phyloP scores from a whole-genome alignment of 2,797 vertebrate genomes.

The Oryzias dopingdopingensis region DNA sequence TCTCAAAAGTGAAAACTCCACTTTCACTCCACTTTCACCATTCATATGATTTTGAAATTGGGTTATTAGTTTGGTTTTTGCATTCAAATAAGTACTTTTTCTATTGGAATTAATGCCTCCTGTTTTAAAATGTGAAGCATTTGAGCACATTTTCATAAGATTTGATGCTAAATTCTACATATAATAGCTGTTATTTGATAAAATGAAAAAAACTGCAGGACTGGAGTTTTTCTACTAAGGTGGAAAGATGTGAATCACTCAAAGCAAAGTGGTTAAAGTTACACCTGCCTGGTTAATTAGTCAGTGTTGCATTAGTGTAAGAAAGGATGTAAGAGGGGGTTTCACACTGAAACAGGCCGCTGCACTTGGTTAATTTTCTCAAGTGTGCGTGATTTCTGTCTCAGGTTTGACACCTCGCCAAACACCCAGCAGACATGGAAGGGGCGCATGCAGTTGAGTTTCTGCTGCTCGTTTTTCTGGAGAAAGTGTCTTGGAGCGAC shows the following conservation, averaged over 20 bases:
- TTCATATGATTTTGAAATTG: too few species aligned
- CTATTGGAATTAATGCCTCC: too few species aligned
- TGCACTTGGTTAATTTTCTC: constrained; percentile 50
- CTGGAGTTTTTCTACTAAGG: background rate
- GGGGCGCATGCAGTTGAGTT: constrained; percentile 24
- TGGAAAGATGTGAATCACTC: constrained; percentile 30
- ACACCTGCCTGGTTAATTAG: constrained; percentile 74
- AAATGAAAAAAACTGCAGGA: background rate
- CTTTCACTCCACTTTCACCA: too few species aligned
- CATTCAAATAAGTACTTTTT: too few species aligned
- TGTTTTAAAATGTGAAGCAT: too few species aligned
- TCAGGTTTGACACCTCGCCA: constrained; percentile 16
- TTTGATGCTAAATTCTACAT: too few species aligned
- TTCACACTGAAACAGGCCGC: constrained; percentile 44
- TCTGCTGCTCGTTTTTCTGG: constrained; percentile 51
- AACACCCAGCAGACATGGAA: constrained; percentile 53
- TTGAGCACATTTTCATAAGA: too few species aligned
- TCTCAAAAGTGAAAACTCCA: too few species aligned
- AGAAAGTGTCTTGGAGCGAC: constrained; percentile 30
- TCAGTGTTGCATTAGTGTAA: constrained; percentile 66
- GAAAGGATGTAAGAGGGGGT: constrained; percentile 65
- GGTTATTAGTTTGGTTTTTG: too few species aligned
- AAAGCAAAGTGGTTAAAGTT: constrained; percentile 69
- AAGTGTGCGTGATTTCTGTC: constrained; percentile 17
- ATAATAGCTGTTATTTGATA: background rate